These are phyloP conservation scores for Poeciliopsis retropinna DNA, from an alignment of 2,113 vertebrate genomes.

Conservation along the genomic window DNA sequence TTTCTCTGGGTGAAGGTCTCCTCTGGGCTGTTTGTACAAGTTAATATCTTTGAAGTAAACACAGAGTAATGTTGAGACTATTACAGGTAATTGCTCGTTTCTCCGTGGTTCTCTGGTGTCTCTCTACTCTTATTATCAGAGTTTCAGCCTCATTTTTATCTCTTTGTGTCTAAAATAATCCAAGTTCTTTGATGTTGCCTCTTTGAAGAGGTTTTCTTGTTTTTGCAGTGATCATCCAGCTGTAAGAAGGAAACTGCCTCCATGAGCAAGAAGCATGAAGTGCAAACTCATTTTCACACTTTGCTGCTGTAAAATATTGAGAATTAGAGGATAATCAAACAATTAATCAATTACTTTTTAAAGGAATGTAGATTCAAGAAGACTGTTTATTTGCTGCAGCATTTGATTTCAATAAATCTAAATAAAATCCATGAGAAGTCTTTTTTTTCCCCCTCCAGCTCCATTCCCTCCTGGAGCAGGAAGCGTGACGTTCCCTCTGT, in stretches of 20 bases:
- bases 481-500: not conserved
- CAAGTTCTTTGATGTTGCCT: not conserved
- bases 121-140: not conserved
- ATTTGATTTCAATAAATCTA: not conserved
- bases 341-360: no score
- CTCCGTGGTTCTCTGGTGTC: not conserved
- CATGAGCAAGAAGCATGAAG: no score
- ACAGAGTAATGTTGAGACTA: not conserved
- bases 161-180: not conserved
- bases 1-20: not conserved
- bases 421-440: not conserved
- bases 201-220: not conserved
- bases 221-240: not conserved
- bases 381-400: not conserved
- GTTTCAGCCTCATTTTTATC: not conserved
- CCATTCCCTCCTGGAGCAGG: not conserved
- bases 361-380: no score
- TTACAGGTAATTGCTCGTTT: not conserved
- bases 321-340: no score
- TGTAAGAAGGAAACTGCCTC: no score
- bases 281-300: no score
- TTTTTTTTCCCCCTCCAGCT: not conserved
- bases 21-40: not conserved
- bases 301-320: no score
- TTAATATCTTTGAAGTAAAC: conserved; percentile 2